Conservation (phyloP, 2,888 invertebrate species). For the Lithophane socia region DNA sequence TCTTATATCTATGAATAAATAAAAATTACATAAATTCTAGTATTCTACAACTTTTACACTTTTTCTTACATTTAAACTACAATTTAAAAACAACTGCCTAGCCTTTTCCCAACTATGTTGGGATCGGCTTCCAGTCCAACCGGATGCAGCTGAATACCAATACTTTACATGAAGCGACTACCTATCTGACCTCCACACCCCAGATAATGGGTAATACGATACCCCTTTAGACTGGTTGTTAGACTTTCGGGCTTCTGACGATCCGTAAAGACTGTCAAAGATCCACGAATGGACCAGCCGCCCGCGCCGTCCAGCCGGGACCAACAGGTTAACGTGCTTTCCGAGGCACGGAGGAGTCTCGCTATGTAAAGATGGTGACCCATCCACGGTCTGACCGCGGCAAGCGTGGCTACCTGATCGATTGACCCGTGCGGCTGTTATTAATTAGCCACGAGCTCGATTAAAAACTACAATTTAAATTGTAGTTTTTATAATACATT, state of each 20-base stretch:
- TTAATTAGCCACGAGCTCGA: neutral
- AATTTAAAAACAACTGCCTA: too few species aligned
- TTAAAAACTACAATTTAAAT: neutral
- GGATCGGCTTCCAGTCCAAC: neutral
- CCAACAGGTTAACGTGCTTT: neutral
- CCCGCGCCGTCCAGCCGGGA: too few species aligned
- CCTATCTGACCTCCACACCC: too few species aligned
- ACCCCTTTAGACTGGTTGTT: too few species aligned
- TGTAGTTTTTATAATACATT: neutral
- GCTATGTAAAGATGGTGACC: neutral
- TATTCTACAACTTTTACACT: neutral
- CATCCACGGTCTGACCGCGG: neutral
- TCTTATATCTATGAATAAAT: neutral
- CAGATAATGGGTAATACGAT: too few species aligned
- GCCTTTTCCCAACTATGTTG: neutral
- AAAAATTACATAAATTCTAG: neutral
- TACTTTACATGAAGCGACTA: too few species aligned
- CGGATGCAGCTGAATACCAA: too few species aligned
- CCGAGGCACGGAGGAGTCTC: too few species aligned
- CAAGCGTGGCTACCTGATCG: neutral
- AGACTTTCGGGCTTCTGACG: neutral
- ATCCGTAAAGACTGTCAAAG: neutral
- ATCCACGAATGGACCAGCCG: neutral
- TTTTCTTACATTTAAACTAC: neutral
- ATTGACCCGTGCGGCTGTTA: neutral